Percentiles rank a stretch among this genome's conserved stretches.
Conservation (phyloP, 1,140 invertebrate species). For the Mercenaria mercenaria region DNA sequence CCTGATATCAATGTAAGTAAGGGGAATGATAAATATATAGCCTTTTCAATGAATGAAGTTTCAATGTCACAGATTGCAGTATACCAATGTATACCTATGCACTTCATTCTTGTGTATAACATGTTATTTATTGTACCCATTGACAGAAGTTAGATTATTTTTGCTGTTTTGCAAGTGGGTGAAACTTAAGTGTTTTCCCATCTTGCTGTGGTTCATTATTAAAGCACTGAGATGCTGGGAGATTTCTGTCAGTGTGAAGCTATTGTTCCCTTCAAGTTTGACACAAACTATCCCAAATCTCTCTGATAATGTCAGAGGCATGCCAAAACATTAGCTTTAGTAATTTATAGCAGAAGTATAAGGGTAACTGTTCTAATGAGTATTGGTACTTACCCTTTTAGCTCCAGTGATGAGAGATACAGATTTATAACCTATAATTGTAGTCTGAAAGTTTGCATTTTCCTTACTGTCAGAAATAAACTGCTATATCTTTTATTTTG, state of each 20-base stretch:
- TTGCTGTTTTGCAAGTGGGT: neutral
- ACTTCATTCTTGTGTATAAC: neutral
- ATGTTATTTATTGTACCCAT: neutral
- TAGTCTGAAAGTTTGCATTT: too few relatives aligned
- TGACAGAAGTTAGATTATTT: neutral
- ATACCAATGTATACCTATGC: too few relatives aligned
- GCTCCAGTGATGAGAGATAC: too few relatives aligned
- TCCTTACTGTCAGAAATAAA: too few relatives aligned
- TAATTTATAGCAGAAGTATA: conserved; percentile 1
- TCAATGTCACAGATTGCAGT: too few relatives aligned
- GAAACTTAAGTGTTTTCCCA: neutral
- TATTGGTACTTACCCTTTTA: neutral
- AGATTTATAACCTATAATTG: too few relatives aligned
- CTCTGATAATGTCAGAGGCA: conserved; percentile 11
- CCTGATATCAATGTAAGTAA: too few relatives aligned
- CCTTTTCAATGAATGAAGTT: too few relatives aligned
- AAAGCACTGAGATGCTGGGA: neutral
- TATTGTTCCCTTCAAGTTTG: conserved; percentile 10
- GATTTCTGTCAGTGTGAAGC: neutral
- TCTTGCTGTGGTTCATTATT: neutral
- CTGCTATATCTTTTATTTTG: too few relatives aligned
- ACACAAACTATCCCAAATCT: neutral
- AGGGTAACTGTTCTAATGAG: neutral
- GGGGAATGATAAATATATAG: too few relatives aligned
- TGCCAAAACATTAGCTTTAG: conserved; percentile 16